Evolutionary conservation across 2,888 invertebrate genomes (phyloP).

Genomic region (Mellilla xanthometata): DNA sequence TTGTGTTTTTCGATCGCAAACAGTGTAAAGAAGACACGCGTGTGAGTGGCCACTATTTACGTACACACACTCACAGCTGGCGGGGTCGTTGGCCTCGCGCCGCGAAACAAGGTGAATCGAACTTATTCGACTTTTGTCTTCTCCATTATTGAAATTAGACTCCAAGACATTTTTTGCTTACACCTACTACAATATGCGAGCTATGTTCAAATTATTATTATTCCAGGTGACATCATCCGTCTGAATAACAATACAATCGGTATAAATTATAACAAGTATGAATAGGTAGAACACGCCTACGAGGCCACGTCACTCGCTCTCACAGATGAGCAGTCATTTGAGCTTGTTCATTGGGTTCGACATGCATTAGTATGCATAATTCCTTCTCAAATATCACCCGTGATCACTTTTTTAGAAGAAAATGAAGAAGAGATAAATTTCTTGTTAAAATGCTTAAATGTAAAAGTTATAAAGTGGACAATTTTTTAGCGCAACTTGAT

Average conservation of each 20-base stretch:
- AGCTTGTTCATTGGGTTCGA: no score
- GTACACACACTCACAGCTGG: constrained; percentile 62
- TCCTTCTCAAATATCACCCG: no score
- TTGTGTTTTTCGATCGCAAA: constrained; percentile 30
- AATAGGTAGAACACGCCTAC: background rate
- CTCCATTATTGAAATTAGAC: constrained; percentile 47
- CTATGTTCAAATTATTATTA: constrained; percentile 6
- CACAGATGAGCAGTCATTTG: background rate
- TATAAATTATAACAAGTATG: background rate
- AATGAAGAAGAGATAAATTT: no score
- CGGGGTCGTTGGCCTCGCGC: constrained; percentile 63
- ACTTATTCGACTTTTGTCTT: constrained; percentile 58
- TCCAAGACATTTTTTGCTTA: constrained; percentile 29
- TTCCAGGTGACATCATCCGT: constrained; percentile 22
- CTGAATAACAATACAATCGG: background rate
- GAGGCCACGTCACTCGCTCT: background rate
- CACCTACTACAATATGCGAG: constrained; percentile 2
- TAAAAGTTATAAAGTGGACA: no score
- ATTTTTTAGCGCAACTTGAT: no score
- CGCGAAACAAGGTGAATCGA: constrained; percentile 77
- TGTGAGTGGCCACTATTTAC: constrained; percentile 56
- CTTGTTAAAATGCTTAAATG: no score
- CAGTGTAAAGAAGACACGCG: constrained; percentile 31
- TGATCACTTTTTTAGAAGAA: no score
- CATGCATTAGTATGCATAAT: no score